A percentile compares a stretch with the other conserved stretches of the same genome.
phyloP scores from a whole-genome alignment of 2,797 vertebrate species.

The Sebastes miniatus region DNA sequence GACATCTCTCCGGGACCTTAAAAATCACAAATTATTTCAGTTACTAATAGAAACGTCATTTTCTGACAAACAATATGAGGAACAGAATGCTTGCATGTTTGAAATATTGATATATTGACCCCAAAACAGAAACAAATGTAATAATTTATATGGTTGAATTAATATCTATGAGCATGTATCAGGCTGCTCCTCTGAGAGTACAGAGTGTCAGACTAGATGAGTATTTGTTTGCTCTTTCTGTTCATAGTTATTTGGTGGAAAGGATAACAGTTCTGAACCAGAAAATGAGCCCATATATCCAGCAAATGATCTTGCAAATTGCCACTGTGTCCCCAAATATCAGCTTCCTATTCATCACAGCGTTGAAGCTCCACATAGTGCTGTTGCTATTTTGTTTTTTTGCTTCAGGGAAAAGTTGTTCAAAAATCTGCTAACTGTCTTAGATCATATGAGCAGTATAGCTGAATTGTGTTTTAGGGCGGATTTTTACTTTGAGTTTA shows the following conservation, averaged over 20 bases:
- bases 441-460: conserved; percentile 42
- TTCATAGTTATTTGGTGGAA: conserved; percentile 10
- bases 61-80: not conserved
- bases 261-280: not conserved
- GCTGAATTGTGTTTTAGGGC: conserved; percentile 55
- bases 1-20: not conserved
- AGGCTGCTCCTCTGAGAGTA: not conserved
- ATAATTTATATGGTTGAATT: not conserved
- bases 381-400: conserved; percentile 31
- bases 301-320: conserved; percentile 30
- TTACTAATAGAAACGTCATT: not conserved
- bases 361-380: conserved; percentile 14
- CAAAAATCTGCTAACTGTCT: conserved; percentile 46
- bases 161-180: not conserved
- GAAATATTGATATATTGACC: not conserved
- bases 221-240: conserved; percentile 19
- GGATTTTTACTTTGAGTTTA: conserved; percentile 39
- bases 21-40: not conserved
- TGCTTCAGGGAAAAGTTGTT: conserved; percentile 27
- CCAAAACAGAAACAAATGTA: not conserved
- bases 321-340: conserved; percentile 17
- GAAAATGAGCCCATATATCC: conserved; percentile 16
- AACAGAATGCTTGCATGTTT: not conserved
- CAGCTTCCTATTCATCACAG: conserved; percentile 18
- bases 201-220: not conserved